Conservation (phyloP, 2,797 vertebrate species). For the Hyperoplus lanceolatus region DNA sequence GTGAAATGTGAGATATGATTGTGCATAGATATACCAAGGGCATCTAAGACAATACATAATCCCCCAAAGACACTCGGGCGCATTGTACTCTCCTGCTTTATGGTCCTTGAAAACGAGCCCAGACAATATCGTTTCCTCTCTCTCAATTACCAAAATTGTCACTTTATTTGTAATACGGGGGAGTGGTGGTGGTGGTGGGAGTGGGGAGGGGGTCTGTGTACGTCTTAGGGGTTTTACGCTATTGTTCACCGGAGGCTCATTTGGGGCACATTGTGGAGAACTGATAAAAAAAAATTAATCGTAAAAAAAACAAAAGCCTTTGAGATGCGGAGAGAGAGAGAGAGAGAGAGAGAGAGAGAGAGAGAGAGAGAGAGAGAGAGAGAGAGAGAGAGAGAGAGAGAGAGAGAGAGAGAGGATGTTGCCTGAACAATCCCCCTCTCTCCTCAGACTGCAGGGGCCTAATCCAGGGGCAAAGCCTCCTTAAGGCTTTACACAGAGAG, state of each 20-base stretch:
- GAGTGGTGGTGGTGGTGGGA: conserved; percentile 19
- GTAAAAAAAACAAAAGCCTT: conserved; percentile 83
- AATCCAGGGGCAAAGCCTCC: conserved; percentile 82
- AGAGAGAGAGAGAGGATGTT: conserved; percentile 73
- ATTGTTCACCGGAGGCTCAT: conserved; percentile 84
- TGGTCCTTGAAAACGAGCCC: conserved; percentile 80
- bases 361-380: too few relatives aligned
- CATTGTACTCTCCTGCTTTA: conserved; percentile 72
- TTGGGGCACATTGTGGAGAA: conserved; percentile 76
- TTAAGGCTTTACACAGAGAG: conserved; percentile 77
- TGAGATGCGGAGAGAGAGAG: conserved; percentile 49
- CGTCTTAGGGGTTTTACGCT: conserved; percentile 77
- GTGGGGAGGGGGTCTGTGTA: conserved; percentile 49
- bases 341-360: too few relatives aligned
- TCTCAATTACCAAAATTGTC: conserved; percentile 82
- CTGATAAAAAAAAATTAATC: conserved; percentile 78
- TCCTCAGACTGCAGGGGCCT: conserved; percentile 70
- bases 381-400: too few relatives aligned
- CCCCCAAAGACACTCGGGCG: conserved; percentile 72
- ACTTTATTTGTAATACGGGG: conserved; percentile 80
- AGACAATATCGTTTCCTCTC: conserved; percentile 78
- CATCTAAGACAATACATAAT: conserved; percentile 67
- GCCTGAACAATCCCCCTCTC: conserved; percentile 75
- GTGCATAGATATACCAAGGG: conserved; percentile 62
- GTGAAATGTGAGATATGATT: conserved; percentile 62